Conservation (phyloP, 1,140 invertebrate species). For the Acromyrmex heyeri region DNA sequence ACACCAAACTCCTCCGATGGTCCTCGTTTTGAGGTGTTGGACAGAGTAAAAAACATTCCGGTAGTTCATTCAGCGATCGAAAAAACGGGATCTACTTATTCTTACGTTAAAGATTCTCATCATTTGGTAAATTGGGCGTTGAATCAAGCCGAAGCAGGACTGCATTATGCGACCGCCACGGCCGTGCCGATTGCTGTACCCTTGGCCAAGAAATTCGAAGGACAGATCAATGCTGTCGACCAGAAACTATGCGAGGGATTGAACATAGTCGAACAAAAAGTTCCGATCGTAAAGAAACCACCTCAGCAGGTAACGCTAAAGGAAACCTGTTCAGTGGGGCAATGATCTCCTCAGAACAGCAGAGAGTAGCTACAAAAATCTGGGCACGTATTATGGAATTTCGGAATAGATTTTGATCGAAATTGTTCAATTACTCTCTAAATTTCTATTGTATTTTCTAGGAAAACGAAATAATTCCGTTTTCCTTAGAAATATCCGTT, state of each 20-base stretch:
- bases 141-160: conserved; percentile 85
- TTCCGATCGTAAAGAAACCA: conserved; percentile 86
- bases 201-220: conserved; percentile 85
- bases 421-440: no score
- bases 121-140: conserved; percentile 86
- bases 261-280: conserved; percentile 86
- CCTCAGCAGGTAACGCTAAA: conserved; percentile 82
- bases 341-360: background rate
- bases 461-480: no score
- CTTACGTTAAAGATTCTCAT: conserved; percentile 87
- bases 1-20: background rate
- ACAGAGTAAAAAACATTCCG: conserved; percentile 88
- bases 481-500: no score
- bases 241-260: conserved; percentile 86
- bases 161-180: conserved; percentile 83
- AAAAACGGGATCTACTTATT: conserved; percentile 88
- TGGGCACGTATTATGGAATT: no score
- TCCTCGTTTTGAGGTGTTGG: conserved; percentile 88
- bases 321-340: background rate
- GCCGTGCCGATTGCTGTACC: conserved; percentile 82
- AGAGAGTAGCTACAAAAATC: background rate
- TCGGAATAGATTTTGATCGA: no score
- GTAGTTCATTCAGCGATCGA: conserved; percentile 88
- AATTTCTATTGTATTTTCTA: no score
- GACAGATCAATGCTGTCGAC: conserved; percentile 85